phyloP scores from a whole-genome alignment of 2,888 invertebrate genomes.

The Listrodromus nycthemerus region DNA sequence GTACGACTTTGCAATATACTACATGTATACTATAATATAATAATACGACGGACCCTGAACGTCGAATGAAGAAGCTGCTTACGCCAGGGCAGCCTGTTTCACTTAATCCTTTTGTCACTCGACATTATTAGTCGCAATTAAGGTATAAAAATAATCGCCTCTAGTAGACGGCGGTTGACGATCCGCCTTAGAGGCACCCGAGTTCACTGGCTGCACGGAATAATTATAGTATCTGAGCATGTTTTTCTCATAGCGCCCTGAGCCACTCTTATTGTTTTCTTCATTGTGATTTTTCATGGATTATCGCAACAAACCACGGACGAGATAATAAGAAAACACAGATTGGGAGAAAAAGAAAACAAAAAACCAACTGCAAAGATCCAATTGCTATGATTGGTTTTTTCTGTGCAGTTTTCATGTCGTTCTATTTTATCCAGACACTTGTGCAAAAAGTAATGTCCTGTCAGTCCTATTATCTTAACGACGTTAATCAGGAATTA shows the following conservation, averaged over 20 bases:
- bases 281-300: background rate
- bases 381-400: slow-evolving; percentile 1
- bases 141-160: slow-evolving; percentile 83
- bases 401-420: slow-evolving; percentile 32
- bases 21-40: slow-evolving; percentile 66
- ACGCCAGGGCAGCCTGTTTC: slow-evolving; percentile 64
- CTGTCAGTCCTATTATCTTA: slow-evolving; percentile 81
- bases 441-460: slow-evolving; percentile 77
- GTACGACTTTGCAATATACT: slow-evolving; percentile 63
- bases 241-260: slow-evolving; percentile 57
- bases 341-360: slow-evolving; percentile 27
- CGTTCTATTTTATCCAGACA: slow-evolving; percentile 69
- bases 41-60: slow-evolving; percentile 61
- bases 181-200: slow-evolving; percentile 64
- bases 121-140: slow-evolving; percentile 66
- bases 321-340: background rate
- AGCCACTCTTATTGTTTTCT: slow-evolving; percentile 16
- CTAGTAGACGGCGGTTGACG: slow-evolving; percentile 72
- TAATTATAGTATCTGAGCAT: slow-evolving; percentile 77
- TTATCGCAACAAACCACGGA: slow-evolving; percentile 21
- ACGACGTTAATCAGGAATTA: slow-evolving; percentile 81
- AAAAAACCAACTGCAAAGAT: slow-evolving; percentile 17
- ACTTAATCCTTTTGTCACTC: slow-evolving; percentile 57
- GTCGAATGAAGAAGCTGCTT: slow-evolving; percentile 70
- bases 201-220: slow-evolving; percentile 71